Conservation (phyloP, 2,888 invertebrate genomes). For the Cantharis lateralis region DNA sequence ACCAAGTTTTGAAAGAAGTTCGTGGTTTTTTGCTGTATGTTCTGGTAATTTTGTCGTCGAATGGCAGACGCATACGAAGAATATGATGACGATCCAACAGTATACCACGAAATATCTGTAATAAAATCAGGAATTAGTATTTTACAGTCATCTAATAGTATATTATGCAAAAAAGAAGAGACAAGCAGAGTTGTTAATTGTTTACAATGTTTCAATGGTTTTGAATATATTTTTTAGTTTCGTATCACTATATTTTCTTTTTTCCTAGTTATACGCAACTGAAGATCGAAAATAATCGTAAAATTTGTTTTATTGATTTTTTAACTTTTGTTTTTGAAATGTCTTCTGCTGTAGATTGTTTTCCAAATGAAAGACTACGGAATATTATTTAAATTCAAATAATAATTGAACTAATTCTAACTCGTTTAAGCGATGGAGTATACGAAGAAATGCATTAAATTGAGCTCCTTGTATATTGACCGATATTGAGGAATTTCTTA, state of each 20-base stretch:
- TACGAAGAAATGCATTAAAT: not conserved
- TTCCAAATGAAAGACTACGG: too few species aligned
- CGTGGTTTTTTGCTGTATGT: conserved; percentile 61
- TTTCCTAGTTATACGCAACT: too few species aligned
- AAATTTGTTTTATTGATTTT: too few species aligned
- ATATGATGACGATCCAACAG: conserved; percentile 9
- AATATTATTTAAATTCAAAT: not conserved
- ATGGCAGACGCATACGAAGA: conserved; percentile 41
- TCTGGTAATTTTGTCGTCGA: conserved; percentile 3
- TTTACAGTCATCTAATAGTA: not conserved
- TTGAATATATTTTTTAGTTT: too few species aligned
- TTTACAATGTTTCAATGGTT: too few species aligned
- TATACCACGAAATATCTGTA: conserved; percentile 51
- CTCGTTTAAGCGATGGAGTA: not conserved
- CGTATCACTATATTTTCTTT: too few species aligned
- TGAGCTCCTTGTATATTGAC: not conserved
- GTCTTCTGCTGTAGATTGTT: too few species aligned
- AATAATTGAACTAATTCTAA: not conserved
- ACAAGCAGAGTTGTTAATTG: too few species aligned
- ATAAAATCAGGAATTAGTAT: conserved; percentile 42
- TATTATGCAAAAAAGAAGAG: too few species aligned
- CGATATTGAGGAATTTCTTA: not conserved
- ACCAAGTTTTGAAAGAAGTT: conserved; percentile 74
- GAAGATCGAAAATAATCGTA: too few species aligned
- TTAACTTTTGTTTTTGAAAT: too few species aligned